A percentile compares a stretch with the other conserved stretches of the same genome.
Evolutionary conservation across 2,113 vertebrate genomes (phyloP).

Genomic region (Cyprinodon variegatus): DNA sequence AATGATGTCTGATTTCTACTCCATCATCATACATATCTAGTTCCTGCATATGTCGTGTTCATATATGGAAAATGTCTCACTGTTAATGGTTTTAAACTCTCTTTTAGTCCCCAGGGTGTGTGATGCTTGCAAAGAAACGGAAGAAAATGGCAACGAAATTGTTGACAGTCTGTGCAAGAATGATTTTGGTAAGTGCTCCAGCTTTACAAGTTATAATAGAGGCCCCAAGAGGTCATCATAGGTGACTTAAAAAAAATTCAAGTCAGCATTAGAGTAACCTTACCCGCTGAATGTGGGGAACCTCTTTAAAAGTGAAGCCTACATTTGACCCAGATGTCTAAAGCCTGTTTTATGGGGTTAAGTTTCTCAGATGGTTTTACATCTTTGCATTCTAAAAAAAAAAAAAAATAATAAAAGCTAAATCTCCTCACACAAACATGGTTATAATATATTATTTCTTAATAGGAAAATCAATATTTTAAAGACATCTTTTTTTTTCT

Average conservation of each 20-base stretch:
- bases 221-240: slow-evolving; percentile 6
- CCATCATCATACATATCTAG: not conserved
- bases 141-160: slow-evolving; percentile 96
- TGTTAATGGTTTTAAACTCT: slow-evolving; percentile 4
- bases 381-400: not conserved
- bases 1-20: not conserved
- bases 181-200: slow-evolving; percentile 91
- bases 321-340: not conserved
- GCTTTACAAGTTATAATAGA: not conserved
- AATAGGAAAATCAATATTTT: not conserved
- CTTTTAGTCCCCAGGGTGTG: slow-evolving; percentile 91
- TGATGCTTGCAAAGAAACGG: slow-evolving; percentile 92
- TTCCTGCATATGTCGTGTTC: not conserved
- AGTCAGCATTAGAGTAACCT: not conserved
- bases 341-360: not conserved
- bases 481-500: not conserved
- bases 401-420: not conserved
- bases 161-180: slow-evolving; percentile 97
- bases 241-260: not conserved
- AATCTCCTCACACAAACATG: too few relatives aligned
- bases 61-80: not conserved
- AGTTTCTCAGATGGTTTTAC: not conserved
- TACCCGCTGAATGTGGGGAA: not conserved
- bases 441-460: too few relatives aligned
- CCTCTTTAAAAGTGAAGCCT: not conserved